Evolutionary conservation across 2,797 vertebrate species (phyloP).

Genomic region (Numenius phaeopus): DNA sequence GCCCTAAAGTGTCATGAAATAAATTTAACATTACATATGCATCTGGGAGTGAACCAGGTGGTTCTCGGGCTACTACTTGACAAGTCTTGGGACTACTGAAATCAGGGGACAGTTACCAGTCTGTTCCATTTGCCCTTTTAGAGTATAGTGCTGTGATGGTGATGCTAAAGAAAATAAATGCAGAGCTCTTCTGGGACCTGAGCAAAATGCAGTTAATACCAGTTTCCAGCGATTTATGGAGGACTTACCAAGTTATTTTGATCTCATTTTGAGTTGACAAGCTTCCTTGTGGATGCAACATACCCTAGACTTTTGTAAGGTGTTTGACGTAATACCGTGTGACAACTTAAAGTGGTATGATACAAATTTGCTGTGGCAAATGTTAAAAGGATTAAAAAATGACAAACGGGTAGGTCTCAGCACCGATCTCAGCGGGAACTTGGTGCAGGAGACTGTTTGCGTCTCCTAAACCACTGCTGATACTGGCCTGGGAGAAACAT

Average conservation of each 20-base stretch:
- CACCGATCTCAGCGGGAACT: background rate
- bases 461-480: background rate
- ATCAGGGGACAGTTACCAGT: background rate
- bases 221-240: background rate
- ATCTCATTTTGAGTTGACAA: background rate
- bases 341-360: slow-evolving; percentile 37
- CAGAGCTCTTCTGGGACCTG: background rate
- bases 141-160: background rate
- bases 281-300: background rate
- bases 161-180: background rate
- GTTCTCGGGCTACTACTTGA: background rate
- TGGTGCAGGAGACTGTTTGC: background rate
- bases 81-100: background rate
- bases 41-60: background rate
- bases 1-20: background rate
- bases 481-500: accelerated
- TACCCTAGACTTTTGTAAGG: background rate
- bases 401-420: background rate
- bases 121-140: background rate
- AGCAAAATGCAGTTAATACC: background rate
- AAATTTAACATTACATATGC: background rate
- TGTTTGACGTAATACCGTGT: background rate
- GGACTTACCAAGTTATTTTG: background rate
- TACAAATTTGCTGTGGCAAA: slow-evolving; percentile 44
- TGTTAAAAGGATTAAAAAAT: slow-evolving; percentile 33